phyloP scores from a whole-genome alignment of 2,113 vertebrate genomes.

The Sylvilagus bachmani region DNA sequence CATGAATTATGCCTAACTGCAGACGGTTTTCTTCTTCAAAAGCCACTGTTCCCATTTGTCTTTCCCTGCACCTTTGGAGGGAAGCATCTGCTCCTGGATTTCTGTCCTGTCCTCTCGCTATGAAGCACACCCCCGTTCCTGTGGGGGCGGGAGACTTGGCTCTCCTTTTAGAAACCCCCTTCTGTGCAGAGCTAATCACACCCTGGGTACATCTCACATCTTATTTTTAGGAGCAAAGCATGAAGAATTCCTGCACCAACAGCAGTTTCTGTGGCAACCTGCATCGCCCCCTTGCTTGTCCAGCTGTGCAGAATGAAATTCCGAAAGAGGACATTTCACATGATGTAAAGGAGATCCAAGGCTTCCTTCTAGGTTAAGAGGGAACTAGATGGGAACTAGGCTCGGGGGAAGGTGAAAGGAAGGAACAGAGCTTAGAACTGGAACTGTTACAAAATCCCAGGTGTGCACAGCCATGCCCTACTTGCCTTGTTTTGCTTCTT shows the following conservation, averaged over 20 bases:
- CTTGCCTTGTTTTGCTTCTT: constrained; percentile 74
- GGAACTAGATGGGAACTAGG: constrained; percentile 66
- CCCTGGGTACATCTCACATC: constrained; percentile 81
- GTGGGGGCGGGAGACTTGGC: constrained; percentile 78
- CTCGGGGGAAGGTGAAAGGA: constrained; percentile 56
- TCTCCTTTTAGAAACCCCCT: constrained; percentile 85
- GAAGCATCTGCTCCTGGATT: constrained; percentile 79
- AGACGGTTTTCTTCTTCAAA: constrained; percentile 69
- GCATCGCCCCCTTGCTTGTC: constrained; percentile 71
- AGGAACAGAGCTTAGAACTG: constrained; percentile 75
- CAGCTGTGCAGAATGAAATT: constrained; percentile 81
- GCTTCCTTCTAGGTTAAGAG: constrained; percentile 61
- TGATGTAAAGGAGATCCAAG: constrained; percentile 67
- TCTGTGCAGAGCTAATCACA: constrained; percentile 82
- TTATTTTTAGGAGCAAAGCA: constrained; percentile 85
- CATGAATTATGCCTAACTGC: constrained; percentile 60
- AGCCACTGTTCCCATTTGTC: constrained; percentile 67
- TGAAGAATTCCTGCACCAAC: constrained; percentile 80
- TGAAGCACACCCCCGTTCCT: constrained; percentile 81
- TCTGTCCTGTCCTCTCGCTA: constrained; percentile 78
- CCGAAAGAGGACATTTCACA: constrained; percentile 76
- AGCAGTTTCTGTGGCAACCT: constrained; percentile 85
- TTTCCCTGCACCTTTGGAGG: constrained; percentile 74
- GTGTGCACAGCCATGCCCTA: constrained; percentile 69
- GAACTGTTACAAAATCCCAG: constrained; percentile 71